phyloP scores from a whole-genome alignment of 2,113 vertebrate species.

The Sus scrofa region DNA sequence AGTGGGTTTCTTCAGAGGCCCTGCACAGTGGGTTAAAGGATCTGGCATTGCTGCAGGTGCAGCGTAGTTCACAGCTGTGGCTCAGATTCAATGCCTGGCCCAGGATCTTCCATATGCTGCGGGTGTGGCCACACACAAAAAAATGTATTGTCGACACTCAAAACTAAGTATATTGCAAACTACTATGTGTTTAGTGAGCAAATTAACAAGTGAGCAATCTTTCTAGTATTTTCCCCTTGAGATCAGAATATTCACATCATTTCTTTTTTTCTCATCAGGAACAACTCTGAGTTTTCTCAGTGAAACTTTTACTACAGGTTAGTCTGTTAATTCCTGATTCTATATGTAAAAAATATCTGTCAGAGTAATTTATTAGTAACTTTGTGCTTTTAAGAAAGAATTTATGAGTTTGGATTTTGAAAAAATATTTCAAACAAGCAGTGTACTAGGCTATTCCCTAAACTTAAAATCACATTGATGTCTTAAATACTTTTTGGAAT shows the following conservation, averaged over 20 bases:
- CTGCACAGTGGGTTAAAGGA: too few relatives aligned
- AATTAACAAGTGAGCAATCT: not conserved
- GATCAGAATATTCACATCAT: not conserved
- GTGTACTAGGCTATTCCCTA: not conserved
- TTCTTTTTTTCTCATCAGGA: constrained; percentile 57
- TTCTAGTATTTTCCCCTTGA: not conserved
- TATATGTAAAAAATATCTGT: not conserved
- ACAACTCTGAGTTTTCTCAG: not conserved
- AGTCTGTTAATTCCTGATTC: constrained; percentile 15
- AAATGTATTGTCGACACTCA: not conserved
- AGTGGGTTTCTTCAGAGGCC: too few relatives aligned
- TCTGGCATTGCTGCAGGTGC: too few relatives aligned
- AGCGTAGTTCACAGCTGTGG: too few relatives aligned
- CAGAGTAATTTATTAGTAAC: not conserved
- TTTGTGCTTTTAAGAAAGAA: not conserved
- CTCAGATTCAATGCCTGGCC: too few relatives aligned
- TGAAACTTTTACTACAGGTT: constrained; percentile 35
- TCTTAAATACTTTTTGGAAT: constrained; percentile 1
- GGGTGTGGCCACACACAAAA: too few relatives aligned
- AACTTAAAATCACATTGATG: not conserved
- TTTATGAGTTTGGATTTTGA: not conserved
- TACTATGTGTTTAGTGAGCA: constrained; percentile 6
- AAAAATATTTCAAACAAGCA: constrained; percentile 8
- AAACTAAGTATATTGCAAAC: not conserved
- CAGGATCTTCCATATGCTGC: too few relatives aligned